A percentile compares a stretch with the other conserved stretches of the same genome.
Evolutionary conservation across 2,888 invertebrate species (phyloP).

Genomic region (Drosophila koepferae): DNA sequence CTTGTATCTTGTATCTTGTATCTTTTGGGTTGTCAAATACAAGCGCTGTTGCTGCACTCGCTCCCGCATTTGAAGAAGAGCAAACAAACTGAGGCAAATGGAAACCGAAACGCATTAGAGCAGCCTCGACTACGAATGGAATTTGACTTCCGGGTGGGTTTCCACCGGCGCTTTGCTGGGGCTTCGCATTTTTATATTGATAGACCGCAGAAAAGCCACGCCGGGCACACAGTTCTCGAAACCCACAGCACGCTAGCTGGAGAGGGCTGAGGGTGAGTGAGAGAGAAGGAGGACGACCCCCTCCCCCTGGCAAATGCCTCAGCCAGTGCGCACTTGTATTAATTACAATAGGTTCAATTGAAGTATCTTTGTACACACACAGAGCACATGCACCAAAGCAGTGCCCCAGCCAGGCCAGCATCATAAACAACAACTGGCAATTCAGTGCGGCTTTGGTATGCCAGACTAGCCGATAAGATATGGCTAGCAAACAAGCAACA

Average conservation of each 20-base stretch:
- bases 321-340: constrained; percentile 55
- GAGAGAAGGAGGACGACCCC: neutral
- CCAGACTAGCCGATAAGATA: constrained; percentile 76
- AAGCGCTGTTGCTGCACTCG: constrained; percentile 30
- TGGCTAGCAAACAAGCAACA: constrained; percentile 13
- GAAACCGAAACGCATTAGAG: constrained; percentile 54
- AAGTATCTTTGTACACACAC: constrained; percentile 50
- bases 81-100: constrained; percentile 18
- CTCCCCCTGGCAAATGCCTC: constrained; percentile 1
- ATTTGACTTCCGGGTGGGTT: constrained; percentile 70
- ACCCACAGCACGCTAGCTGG: constrained; percentile 35
- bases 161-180: constrained; percentile 59
- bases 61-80: constrained; percentile 31
- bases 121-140: constrained; percentile 23
- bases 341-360: constrained; percentile 75
- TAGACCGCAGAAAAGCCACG: constrained; percentile 62
- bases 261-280: neutral
- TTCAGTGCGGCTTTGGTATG: constrained; percentile 57
- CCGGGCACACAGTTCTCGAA: constrained; percentile 47
- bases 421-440: constrained; percentile 43
- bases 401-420: constrained; percentile 31
- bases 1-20: constrained; percentile 57
- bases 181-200: constrained; percentile 65
- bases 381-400: constrained; percentile 15
- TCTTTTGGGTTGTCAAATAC: constrained; percentile 41